Evolutionary conservation across 2,797 vertebrate species (phyloP).

Genomic region (Sebastes trivittatus): DNA sequence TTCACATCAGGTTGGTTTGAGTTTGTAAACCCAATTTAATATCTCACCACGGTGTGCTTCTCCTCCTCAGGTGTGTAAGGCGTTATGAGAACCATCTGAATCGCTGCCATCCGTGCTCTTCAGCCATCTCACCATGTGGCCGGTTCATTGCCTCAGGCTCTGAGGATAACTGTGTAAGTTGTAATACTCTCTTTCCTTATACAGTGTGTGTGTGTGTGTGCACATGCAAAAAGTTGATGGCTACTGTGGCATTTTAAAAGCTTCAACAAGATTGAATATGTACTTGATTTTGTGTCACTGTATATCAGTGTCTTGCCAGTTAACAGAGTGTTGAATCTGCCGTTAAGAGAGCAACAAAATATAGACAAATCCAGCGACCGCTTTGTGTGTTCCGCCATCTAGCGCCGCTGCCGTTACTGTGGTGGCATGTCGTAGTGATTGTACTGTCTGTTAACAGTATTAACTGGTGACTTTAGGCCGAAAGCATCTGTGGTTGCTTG

Average conservation of each 20-base stretch:
- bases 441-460: too few relatives aligned
- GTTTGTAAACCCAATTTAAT: neutral
- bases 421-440: too few relatives aligned
- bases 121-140: constrained; percentile 90
- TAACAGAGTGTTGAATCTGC: neutral
- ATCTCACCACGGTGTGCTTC: neutral
- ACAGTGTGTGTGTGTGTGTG: neutral
- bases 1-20: neutral
- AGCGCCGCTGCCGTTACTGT: too few relatives aligned
- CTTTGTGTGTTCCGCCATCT: too few relatives aligned
- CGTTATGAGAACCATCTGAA: constrained; percentile 87
- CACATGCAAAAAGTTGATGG: neutral
- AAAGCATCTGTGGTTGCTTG: too few relatives aligned
- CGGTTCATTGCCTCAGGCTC: constrained; percentile 88
- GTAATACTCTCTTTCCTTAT: neutral
- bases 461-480: too few relatives aligned
- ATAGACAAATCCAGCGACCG: too few relatives aligned
- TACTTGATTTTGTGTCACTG: neutral
- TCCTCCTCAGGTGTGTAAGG: constrained; percentile 85
- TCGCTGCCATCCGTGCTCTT: constrained; percentile 83
- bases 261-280: neutral
- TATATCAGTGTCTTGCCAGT: neutral
- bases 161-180: constrained; percentile 89
- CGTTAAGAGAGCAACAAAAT: neutral
- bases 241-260: neutral